Base-by-base conservation (phyloP, 2,888 invertebrate genomes). In the Erynnis tages region DNA sequence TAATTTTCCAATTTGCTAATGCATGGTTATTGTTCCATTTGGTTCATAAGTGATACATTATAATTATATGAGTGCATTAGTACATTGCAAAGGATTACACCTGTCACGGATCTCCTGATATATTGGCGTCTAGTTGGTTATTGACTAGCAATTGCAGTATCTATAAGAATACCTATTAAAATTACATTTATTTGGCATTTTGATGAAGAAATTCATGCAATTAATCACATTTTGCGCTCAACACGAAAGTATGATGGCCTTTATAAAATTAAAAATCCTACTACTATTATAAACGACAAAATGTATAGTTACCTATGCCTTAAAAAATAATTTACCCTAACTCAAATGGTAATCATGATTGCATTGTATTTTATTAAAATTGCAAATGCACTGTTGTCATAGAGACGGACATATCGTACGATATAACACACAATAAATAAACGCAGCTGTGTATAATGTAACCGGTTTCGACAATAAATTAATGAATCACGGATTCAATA, bases 1-100 rank as follows among this genome's bases (percentile, higher is more conserved):
- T 67, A 65, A 71, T 71, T 62, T 67, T 69, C 54, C 65, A 69
- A 69, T 70, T 60, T 57, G 52, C 48, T 43, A 46, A 57, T 49
- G 54, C 54, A 57, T 56, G 59, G 27, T 49, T 58, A 53, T 53
- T 46, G 44, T 56, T 46, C 27, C 8, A 45, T 45, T 34, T n/a
- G 10, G 2, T 13, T 19, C 32, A 30, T 45, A 45, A 23, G 21
- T 34, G 16, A n/a, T n/a, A n/a, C n/a, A n/a, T n/a, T 11, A 21
- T 11, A 34, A 34, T 34, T 45, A 32, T 45, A 34, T 45, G 34
- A 13, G 13, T 13, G 34, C 45, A 45, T 44, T 44, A 44, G 17
- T 44, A 19, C 27, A 44, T 44, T 45, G 19, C 34, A 11, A 23
- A 45, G 34, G 34, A 45, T 32, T 34, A 21, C 14, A 27, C 34